phyloP scores from a whole-genome alignment of 2,888 invertebrate species.

The Oxytorus armatus region DNA sequence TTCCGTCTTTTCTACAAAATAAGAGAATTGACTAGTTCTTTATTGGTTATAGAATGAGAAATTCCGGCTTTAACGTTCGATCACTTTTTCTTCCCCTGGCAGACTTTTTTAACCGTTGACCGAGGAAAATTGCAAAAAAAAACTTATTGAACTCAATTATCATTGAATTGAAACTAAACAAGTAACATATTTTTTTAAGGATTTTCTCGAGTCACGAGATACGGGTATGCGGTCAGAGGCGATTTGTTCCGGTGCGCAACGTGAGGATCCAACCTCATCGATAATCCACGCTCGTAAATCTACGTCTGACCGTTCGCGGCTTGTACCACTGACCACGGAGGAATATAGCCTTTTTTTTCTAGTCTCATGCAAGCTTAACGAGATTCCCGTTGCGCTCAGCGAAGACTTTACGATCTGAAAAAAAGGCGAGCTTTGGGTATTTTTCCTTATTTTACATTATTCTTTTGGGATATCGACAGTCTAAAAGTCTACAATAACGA shows the following conservation, averaged over 20 bases:
- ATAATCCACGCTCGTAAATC: slow-evolving; percentile 60
- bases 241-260: slow-evolving; percentile 38
- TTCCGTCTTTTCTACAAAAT: background rate
- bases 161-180: background rate
- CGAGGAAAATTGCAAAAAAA: background rate
- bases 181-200: slow-evolving; percentile 1
- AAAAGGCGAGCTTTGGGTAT: background rate
- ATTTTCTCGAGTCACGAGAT: background rate
- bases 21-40: background rate
- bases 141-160: background rate
- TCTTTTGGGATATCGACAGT: too few species aligned
- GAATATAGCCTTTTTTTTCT: slow-evolving; percentile 36
- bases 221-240: slow-evolving; percentile 31
- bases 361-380: slow-evolving; percentile 29
- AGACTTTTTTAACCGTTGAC: background rate
- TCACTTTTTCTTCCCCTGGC: background rate
- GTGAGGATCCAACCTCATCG: slow-evolving; percentile 43
- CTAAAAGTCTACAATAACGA: too few species aligned
- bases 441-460: slow-evolving; percentile 14
- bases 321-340: slow-evolving; percentile 38
- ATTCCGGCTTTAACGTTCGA: background rate
- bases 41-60: background rate
- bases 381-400: slow-evolving; percentile 21
- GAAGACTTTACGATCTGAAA: slow-evolving; percentile 46
- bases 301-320: slow-evolving; percentile 49